phyloP scores from a whole-genome alignment of 2,888 invertebrate genomes.

The Polydrusus pterygomalis region DNA sequence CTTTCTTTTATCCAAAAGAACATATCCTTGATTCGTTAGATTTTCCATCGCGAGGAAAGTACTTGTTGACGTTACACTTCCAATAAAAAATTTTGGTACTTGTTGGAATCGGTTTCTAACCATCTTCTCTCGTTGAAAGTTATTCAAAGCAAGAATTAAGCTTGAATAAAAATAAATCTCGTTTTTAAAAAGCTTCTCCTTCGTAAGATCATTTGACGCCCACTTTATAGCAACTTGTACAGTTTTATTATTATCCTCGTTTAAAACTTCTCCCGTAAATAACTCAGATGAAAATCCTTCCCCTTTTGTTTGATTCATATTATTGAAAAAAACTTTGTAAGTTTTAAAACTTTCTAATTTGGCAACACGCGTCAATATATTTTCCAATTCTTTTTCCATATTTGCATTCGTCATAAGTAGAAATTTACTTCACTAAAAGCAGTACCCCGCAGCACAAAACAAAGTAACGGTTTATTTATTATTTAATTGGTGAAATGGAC shows the following conservation, averaged over 20 bases:
- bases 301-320: slow-evolving; percentile 28
- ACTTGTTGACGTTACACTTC: slow-evolving; percentile 1
- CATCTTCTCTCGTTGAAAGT: slow-evolving; percentile 22
- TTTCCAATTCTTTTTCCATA: background rate
- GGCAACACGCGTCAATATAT: slow-evolving; percentile 11
- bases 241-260: slow-evolving; percentile 19
- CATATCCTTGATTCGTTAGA: slow-evolving; percentile 24
- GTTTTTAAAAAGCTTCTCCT: slow-evolving; percentile 12
- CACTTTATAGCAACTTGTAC: slow-evolving; percentile 37
- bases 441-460: too few relatives aligned
- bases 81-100: slow-evolving; percentile 23
- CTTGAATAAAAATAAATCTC: slow-evolving; percentile 37
- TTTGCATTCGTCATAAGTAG: background rate
- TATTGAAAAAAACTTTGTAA: slow-evolving; percentile 11
- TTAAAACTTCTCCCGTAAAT: slow-evolving; percentile 40
- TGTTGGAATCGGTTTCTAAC: slow-evolving; percentile 23
- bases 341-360: slow-evolving; percentile 17
- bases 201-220: slow-evolving; percentile 9
- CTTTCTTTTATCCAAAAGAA: slow-evolving; percentile 33
- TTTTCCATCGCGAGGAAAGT: slow-evolving; percentile 36
- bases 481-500: too few relatives aligned
- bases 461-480: too few relatives aligned
- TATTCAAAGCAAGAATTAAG: slow-evolving; percentile 23
- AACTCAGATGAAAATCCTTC: slow-evolving; percentile 52
- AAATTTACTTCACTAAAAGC: too few relatives aligned